These are phyloP conservation scores for Fistularia commersonii DNA, from an alignment of 2,797 vertebrate genomes.

Conservation along the genomic window DNA sequence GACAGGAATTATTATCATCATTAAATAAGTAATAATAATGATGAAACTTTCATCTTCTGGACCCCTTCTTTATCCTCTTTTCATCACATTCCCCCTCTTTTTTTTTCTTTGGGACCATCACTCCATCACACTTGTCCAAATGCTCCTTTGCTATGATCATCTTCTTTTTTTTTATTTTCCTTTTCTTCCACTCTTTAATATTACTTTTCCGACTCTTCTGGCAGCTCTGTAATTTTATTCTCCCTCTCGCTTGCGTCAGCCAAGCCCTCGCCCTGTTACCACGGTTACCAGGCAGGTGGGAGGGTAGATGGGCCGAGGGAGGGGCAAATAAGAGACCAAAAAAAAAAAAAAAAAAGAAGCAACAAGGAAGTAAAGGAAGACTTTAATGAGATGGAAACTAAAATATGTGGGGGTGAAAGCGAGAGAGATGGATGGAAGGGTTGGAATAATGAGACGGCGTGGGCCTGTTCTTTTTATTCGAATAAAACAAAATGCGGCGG, in stretches of 20 bases:
- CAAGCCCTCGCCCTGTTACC: slow-evolving; percentile 40
- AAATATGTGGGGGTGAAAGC: neutral
- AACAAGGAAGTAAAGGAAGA: too few species aligned
- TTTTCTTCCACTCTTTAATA: neutral
- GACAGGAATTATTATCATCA: too few species aligned
- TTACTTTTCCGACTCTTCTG: neutral
- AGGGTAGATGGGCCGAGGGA: slow-evolving; percentile 1
- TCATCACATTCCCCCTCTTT: too few species aligned
- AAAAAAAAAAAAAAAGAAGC: slow-evolving; percentile 6
- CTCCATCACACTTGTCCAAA: neutral
- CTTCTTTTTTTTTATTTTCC: neutral
- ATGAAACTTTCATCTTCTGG: too few species aligned
- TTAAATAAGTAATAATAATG: too few species aligned
- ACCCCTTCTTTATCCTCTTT: too few species aligned
- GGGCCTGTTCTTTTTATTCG: slow-evolving; percentile 29
- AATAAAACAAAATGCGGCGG: slow-evolving; percentile 39
- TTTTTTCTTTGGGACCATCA: neutral
- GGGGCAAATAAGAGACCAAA: neutral
- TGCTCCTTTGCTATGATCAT: neutral
- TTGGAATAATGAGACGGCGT: slow-evolving; percentile 23
- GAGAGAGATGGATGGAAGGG: slow-evolving; percentile 3
- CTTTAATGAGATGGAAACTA: slow-evolving; percentile 3
- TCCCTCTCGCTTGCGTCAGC: slow-evolving; percentile 14
- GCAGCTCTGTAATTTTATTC: slow-evolving; percentile 1
- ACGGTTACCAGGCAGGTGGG: slow-evolving; percentile 42